A percentile compares a stretch with the other conserved stretches of the same genome.
Conservation (phyloP, 2,888 invertebrate genomes). For the Drosophila algonquin region DNA sequence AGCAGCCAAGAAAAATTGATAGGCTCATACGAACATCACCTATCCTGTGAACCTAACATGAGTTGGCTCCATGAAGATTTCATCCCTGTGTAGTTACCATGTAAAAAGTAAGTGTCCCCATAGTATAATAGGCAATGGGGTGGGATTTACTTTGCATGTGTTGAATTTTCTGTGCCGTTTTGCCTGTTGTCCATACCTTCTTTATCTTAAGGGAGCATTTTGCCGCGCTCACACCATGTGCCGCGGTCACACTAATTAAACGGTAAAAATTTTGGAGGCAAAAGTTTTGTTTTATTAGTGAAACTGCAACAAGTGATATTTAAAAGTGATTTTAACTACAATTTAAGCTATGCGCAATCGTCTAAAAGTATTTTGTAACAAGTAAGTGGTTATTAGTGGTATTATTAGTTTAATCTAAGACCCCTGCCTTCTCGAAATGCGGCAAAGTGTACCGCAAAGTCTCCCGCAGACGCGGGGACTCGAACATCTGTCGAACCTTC, state of each 20-base stretch:
- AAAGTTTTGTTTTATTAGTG: neutral
- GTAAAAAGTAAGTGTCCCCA: no score
- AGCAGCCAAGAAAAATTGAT: no score
- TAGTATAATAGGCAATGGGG: no score
- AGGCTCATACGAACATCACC: no score
- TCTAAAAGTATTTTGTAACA: constrained; percentile 9
- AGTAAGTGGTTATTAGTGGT: constrained; percentile 1
- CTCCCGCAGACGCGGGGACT: constrained; percentile 69
- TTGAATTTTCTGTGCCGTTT: no score
- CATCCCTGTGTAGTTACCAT: no score
- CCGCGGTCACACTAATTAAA: neutral
- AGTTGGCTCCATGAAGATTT: no score
- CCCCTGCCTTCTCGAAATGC: constrained; percentile 77
- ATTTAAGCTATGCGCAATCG: neutral
- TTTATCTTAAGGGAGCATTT: no score
- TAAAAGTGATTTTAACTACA: neutral
- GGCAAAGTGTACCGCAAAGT: constrained; percentile 73
- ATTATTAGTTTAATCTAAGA: constrained; percentile 50
- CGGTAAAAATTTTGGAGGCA: neutral
- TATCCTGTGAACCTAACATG: no score
- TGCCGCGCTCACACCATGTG: no score
- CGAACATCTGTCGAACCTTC: constrained; percentile 69
- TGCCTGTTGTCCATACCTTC: no score
- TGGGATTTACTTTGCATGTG: no score
- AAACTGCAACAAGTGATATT: neutral